Conservation (phyloP, 2,797 vertebrate genomes). For the Clarias laeviceps region DNA sequence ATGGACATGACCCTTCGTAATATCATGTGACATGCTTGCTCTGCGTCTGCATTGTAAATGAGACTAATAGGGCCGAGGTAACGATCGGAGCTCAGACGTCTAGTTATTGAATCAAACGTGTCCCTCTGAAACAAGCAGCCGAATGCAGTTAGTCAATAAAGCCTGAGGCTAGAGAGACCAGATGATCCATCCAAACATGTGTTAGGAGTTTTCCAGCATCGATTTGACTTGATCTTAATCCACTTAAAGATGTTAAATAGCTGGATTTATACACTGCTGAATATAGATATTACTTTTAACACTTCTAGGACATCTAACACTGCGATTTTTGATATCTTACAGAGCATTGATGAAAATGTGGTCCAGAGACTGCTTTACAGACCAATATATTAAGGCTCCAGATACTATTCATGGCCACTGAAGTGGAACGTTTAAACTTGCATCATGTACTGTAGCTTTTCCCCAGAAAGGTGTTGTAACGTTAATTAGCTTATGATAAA, state of each 20-base stretch:
- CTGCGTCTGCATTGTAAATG: constrained; percentile 18
- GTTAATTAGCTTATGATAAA: not conserved
- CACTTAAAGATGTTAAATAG: constrained; percentile 32
- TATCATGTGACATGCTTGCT: constrained; percentile 11
- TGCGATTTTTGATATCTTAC: not conserved
- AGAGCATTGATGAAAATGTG: not conserved
- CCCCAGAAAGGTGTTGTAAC: not conserved
- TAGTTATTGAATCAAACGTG: constrained; percentile 27
- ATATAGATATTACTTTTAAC: not conserved
- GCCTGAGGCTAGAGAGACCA: constrained; percentile 11
- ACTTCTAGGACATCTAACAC: not conserved
- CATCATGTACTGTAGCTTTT: not conserved
- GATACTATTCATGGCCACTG: no score
- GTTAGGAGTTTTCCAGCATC: constrained; percentile 26
- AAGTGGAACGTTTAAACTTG: not conserved
- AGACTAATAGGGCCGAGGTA: constrained; percentile 32
- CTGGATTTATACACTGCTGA: not conserved
- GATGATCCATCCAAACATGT: constrained; percentile 35
- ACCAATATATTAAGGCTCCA: not conserved
- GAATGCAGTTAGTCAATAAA: constrained; percentile 45
- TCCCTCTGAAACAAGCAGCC: constrained; percentile 36
- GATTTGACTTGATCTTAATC: constrained; percentile 29
- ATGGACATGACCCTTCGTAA: constrained; percentile 4
- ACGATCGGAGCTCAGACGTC: constrained; percentile 25
- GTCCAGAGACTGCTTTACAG: not conserved